Base-by-base conservation (phyloP, 2,888 invertebrate genomes). In the Caenorhabditis panamensis region DNA sequence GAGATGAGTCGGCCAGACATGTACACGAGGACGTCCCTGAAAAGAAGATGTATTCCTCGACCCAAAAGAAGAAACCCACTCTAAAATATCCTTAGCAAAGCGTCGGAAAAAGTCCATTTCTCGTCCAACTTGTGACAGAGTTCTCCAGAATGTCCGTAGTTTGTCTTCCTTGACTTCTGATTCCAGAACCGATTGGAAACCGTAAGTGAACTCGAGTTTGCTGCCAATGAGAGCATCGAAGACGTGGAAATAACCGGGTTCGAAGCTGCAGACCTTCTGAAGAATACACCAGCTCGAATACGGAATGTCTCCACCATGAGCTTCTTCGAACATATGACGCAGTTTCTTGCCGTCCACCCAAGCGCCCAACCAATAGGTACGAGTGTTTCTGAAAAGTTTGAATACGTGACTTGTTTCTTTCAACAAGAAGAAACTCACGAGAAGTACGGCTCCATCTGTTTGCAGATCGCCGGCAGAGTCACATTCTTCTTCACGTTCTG, bases 141-240 rank as follows among this genome's bases (percentile, higher is more conserved):
- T 54, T 28, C 36, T 41, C 31, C 59, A 62, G n/a, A 59, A 37
- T 18, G 13, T 26, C 5, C 22, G 59, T 9, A 71, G 37, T 8
- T 9, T 5, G 54, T 61, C 26, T 13, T 53, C 41, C 18, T 28
- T 16, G 2, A 1, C n/a, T 16, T 31, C 28, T 5, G 26, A 53
- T n/a, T 62, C 61, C 2, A 54, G 44, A 47, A 41, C 20, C 20
- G 26, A 53, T 20, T 53, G 5, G 28, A 61, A 61, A 1, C 18
- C 49, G 28, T 71, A 71, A 6, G 44, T 71, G n/a, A 62, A 36
- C n/a, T 71, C 71, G 16, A 71, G 18, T 2, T 13, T 20, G 9
- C 24, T 54, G 26, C 71, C 71, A 13, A 71, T 71, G 31, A 71
- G 44, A 1, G 22, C 62, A 47, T 71, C 62, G 24, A 71, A 71